These are phyloP conservation scores for Lasioglossum zephyrum DNA, from an alignment of 2,888 invertebrate genomes.

Conservation along the genomic window DNA sequence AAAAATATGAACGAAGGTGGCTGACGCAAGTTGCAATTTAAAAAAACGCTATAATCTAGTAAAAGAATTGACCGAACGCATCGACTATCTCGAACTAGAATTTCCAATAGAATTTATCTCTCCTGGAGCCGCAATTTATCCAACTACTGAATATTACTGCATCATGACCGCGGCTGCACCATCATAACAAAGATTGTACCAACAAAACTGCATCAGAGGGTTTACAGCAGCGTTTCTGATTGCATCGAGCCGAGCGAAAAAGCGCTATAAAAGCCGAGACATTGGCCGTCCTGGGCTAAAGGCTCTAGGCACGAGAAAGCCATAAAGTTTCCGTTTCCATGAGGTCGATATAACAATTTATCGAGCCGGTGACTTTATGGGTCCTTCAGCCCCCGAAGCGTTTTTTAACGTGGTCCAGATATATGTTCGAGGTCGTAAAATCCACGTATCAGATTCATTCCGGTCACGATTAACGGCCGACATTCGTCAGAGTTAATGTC, in stretches of 20 bases:
- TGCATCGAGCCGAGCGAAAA: not conserved
- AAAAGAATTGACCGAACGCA: not conserved
- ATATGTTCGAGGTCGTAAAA: not conserved
- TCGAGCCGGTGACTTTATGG: not conserved
- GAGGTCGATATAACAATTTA: conserved; percentile 1
- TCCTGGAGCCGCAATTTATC: not conserved
- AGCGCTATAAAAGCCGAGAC: not conserved
- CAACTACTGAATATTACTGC: not conserved
- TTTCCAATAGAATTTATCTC: not conserved
- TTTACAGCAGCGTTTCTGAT: not conserved
- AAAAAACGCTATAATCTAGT: not conserved
- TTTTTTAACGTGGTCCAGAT: not conserved
- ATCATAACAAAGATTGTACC: not conserved
- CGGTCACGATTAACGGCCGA: not conserved
- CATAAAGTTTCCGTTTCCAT: not conserved
- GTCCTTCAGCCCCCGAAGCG: not conserved
- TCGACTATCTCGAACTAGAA: not conserved
- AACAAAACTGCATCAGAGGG: not conserved
- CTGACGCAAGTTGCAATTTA: no score
- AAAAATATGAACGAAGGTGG: no score
- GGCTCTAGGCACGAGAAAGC: not conserved
- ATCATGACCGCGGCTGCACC: not conserved
- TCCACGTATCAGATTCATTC: not conserved
- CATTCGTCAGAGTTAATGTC: not conserved
- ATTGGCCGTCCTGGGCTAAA: not conserved